Evolutionary conservation across 2,113 vertebrate genomes (phyloP).

Genomic region (Psophia crepitans): DNA sequence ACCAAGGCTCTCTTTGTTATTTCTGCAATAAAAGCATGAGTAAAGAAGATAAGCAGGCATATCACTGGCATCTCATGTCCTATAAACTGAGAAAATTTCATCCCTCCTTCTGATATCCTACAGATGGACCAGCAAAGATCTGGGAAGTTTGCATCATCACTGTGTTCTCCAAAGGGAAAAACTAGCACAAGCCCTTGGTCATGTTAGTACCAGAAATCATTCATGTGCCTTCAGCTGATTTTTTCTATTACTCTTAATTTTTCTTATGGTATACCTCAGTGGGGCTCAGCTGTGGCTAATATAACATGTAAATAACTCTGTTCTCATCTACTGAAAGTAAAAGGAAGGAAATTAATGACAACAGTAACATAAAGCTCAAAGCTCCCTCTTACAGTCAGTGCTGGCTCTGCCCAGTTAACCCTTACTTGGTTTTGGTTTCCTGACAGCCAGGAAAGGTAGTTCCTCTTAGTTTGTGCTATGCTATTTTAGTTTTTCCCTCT

Average conservation of each 20-base stretch:
- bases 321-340: conserved; percentile 30
- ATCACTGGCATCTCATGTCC: not conserved
- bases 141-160: not conserved
- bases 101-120: not conserved
- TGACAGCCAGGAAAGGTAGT: not conserved
- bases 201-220: not conserved
- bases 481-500: not conserved
- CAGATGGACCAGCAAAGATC: not conserved
- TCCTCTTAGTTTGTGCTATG: not conserved
- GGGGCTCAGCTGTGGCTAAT: not conserved
- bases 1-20: not conserved
- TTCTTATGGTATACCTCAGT: not conserved
- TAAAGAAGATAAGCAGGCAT: not conserved
- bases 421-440: conserved; percentile 20
- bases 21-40: not conserved
- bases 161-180: not conserved
- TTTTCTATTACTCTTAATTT: not conserved
- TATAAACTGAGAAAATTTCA: not conserved
- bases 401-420: conserved; percentile 33
- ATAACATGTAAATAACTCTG: conserved; percentile 20
- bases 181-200: not conserved
- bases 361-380: conserved; percentile 30
- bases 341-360: conserved; percentile 54
- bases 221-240: not conserved
- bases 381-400: not conserved